A percentile compares a stretch with the other conserved stretches of the same genome.
phyloP scores from a whole-genome alignment of 2,888 invertebrate species.

The Villa cingulata region DNA sequence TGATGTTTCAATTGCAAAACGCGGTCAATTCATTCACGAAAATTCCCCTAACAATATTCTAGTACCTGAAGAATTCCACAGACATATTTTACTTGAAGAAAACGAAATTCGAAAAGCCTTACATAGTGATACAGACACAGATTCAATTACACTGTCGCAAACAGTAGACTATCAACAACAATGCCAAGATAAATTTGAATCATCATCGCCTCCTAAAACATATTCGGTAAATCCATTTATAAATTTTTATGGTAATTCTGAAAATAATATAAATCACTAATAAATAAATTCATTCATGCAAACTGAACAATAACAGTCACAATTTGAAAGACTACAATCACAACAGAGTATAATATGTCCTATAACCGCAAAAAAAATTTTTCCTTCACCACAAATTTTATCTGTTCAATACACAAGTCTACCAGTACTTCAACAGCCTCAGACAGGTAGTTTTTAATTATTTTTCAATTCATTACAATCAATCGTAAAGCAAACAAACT shows the following conservation, averaged over 20 bases:
- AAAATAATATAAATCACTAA: conserved; percentile 14
- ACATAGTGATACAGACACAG: background rate
- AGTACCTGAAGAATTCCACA: conserved; percentile 32
- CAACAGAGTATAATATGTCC: conserved; percentile 9
- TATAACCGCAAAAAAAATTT: conserved; percentile 30
- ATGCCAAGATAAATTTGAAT: background rate
- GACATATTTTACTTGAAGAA: conserved; percentile 31
- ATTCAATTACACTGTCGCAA: conserved; percentile 10
- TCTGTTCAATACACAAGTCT: conserved; percentile 35
- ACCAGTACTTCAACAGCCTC: conserved; percentile 33
- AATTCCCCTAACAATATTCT: conserved; percentile 33
- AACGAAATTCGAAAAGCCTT: conserved; percentile 32
- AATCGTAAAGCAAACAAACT: conserved; percentile 6
- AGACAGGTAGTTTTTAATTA: conserved; percentile 18
- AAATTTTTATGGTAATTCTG: conserved; percentile 18
- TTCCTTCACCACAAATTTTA: conserved; percentile 34
- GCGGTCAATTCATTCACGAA: conserved; percentile 31
- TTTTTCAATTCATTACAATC: conserved; percentile 2
- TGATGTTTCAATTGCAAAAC: conserved; percentile 23
- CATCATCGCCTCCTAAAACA: conserved; percentile 11
- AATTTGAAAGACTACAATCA: conserved; percentile 9
- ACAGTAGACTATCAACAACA: background rate
- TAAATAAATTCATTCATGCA: conserved; percentile 17
- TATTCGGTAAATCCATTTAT: conserved; percentile 33
- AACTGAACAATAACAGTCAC: background rate